Percentiles rank a stretch among this genome's conserved stretches.
These are phyloP conservation scores for Mesorhabditis belari DNA, from an alignment of 2,888 invertebrate species.

Conservation along the genomic window DNA sequence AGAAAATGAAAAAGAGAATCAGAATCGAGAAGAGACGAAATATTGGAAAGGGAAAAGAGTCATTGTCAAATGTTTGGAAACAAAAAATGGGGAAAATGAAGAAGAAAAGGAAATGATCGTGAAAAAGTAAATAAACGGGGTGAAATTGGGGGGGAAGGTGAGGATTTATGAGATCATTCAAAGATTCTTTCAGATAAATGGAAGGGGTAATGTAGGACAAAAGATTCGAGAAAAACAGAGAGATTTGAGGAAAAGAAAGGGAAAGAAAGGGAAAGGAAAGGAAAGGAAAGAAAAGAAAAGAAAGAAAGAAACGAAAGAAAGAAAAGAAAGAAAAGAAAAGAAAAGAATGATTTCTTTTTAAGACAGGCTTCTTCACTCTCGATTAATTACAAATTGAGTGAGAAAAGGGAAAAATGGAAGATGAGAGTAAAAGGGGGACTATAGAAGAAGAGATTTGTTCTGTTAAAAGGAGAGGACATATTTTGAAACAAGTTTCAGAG, in stretches of 20 bases:
- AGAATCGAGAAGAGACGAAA: too few relatives aligned
- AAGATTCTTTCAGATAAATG: too few relatives aligned
- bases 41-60: too few relatives aligned
- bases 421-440: too few relatives aligned
- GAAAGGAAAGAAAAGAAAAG: not conserved
- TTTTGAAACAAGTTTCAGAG: too few relatives aligned
- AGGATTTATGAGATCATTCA: too few relatives aligned
- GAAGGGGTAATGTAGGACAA: not conserved
- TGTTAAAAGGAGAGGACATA: too few relatives aligned
- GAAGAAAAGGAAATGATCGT: not conserved
- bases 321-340: not conserved
- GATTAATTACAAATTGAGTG: too few relatives aligned
- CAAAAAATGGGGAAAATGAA: conserved; percentile 1
- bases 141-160: conserved; percentile 1
- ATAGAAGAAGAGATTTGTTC: too few relatives aligned
- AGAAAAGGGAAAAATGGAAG: too few relatives aligned
- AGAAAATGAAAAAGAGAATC: too few relatives aligned
- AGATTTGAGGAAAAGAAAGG: not conserved
- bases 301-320: not conserved
- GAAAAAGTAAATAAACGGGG: not conserved
- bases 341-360: not conserved
- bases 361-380: too few relatives aligned
- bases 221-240: not conserved
- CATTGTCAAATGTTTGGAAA: not conserved
- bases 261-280: not conserved